Evolutionary conservation across 1,140 invertebrate species (phyloP), one percentile per base, ranked within the genome.

Genomic region (Carposina sasakii): DNA sequence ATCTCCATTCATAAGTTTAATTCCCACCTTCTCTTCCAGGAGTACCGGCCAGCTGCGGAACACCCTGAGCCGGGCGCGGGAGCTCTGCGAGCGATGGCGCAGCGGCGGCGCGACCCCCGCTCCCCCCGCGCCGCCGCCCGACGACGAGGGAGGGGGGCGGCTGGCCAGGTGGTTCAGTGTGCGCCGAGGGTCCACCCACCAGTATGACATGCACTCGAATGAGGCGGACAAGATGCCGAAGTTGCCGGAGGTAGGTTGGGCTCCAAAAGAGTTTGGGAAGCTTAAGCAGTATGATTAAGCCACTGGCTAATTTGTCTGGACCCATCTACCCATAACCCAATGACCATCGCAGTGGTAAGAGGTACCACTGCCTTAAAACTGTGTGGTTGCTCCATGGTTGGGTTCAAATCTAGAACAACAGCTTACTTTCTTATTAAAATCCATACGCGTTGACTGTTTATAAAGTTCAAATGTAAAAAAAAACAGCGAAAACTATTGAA

Each of bases 101-200:
- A 85, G 79, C 57, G 85, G 87, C 68, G 90, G 59, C 77, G 90
- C 64, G 86, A 89, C 50, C 16, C 66, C 78, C 1, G 53, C 76
- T 13, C 76, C 74, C 20, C 76, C 81, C 4, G 69, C 75, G 16
- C 79, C 81, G 15, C 86, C 89, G 2, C 85, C 89, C 30, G 91
- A 91, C 39, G 84, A 90, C 44, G 82, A 85, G 42, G 86, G 88
- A 10, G 90, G 92, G 26, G 92, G 92, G 8, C 79, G 91, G 21
- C 85, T 96, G 1, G 90, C 92, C 8, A 86, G 94, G 54, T 95
- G 93, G 93, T 95, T 95, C 84, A 94, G 93, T 56, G 92, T 95
- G 34, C 83, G 93, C 9, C 87, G 93, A 47, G 91, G 92, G 28
- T 93, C 91, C 30, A 86, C 89, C n/a, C 91, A 93, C 71, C 91